Evolutionary conservation across 2,888 invertebrate species (phyloP).

Genomic region (Platerodrilus igneus): DNA sequence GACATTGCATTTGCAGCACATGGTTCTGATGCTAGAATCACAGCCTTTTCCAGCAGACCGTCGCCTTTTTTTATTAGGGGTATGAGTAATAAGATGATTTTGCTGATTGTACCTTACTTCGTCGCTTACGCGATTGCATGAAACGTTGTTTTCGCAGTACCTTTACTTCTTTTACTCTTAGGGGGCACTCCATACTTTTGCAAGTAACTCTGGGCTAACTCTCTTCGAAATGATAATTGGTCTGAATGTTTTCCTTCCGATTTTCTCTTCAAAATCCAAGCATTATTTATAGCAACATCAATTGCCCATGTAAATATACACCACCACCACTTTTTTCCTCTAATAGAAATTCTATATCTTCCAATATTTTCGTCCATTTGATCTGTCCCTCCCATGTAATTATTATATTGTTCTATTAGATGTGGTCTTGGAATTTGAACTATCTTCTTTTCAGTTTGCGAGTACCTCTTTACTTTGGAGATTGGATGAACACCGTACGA

Average conservation of each 20-base stretch:
- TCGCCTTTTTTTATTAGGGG: too few relatives aligned
- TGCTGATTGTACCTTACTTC: too few relatives aligned
- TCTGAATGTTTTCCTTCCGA: too few relatives aligned
- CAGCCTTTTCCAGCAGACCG: too few relatives aligned
- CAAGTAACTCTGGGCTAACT: not conserved
- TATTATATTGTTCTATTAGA: conserved; percentile 26
- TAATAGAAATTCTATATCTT: conserved; percentile 24
- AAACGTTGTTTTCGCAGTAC: too few relatives aligned
- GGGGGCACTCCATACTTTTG: too few relatives aligned
- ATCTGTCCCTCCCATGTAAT: conserved; percentile 28
- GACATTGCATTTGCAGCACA: too few relatives aligned
- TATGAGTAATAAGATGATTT: too few relatives aligned
- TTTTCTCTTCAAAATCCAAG: conserved; percentile 12
- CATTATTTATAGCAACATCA: conserved; percentile 18
- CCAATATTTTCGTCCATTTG: conserved; percentile 25
- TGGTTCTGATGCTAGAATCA: too few relatives aligned
- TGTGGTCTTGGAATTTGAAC: conserved; percentile 24
- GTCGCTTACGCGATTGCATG: too few relatives aligned
- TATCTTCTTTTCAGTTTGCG: conserved; percentile 19
- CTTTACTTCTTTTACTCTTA: too few relatives aligned
- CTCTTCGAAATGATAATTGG: not conserved
- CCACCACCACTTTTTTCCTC: conserved; percentile 29
- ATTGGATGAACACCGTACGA: conserved; percentile 17
- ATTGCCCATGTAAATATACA: conserved; percentile 21
- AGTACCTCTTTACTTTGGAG: conserved; percentile 21